Conservation (phyloP, 2,888 invertebrate species). For the Microplitis deprimator region DNA sequence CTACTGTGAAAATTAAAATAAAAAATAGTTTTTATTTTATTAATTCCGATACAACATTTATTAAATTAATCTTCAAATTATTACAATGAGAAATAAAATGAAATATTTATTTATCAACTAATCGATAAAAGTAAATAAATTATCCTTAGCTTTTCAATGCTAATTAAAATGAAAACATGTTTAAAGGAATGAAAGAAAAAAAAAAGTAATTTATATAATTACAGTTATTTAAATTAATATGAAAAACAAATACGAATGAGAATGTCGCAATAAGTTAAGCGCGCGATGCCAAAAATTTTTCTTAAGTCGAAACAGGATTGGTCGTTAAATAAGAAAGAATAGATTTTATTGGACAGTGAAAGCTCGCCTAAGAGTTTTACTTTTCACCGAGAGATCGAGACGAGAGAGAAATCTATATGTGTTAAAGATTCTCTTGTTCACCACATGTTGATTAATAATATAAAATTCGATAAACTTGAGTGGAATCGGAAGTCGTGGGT, state of each 20-base stretch:
- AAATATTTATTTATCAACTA: no score
- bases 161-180: no score
- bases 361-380: constrained; percentile 17
- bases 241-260: not conserved
- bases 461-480: constrained; percentile 50
- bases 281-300: constrained; percentile 7
- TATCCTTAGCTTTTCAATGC: no score
- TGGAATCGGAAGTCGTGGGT: constrained; percentile 49
- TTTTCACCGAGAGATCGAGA: constrained; percentile 55
- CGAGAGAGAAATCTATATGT: constrained; percentile 59
- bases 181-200: no score
- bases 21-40: no score
- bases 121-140: no score
- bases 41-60: no score
- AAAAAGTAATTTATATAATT: no score
- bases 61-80: no score
- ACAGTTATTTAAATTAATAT: not conserved
- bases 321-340: constrained; percentile 5
- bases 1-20: no score
- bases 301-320: constrained; percentile 1
- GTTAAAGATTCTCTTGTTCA: constrained; percentile 53
- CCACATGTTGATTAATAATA: constrained; percentile 64
- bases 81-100: no score
- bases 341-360: constrained; percentile 3
- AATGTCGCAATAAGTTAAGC: not conserved